These are phyloP conservation scores for Trididemnum nubilum DNA, from an alignment of 23 tunicate species.

Conservation along the genomic window DNA sequence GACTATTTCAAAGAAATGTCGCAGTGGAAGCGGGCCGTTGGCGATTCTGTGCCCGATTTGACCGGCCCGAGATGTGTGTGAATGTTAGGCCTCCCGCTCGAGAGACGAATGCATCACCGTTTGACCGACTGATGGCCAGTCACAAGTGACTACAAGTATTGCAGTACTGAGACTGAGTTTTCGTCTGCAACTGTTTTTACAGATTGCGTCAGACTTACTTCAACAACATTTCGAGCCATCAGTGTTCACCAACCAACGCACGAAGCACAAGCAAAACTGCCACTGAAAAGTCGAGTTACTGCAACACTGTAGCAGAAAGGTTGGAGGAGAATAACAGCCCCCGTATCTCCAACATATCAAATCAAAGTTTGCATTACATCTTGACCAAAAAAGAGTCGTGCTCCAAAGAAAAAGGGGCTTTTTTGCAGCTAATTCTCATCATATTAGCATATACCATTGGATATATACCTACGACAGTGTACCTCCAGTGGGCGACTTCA, in stretches of 20 bases:
- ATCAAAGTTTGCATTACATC: background rate
- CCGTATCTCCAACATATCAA: background rate
- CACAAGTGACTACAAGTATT: no score
- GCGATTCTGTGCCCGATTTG: no score
- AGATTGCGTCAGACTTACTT: background rate
- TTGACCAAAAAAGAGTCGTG: background rate
- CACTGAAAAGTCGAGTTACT: no score
- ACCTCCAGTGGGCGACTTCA: constrained; percentile 51
- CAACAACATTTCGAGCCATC: background rate
- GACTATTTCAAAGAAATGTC: no score
- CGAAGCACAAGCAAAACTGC: no score
- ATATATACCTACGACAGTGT: constrained; percentile 55
- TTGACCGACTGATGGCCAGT: no score
- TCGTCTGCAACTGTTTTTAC: background rate
- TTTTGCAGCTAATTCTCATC: constrained; percentile 45
- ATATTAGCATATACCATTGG: constrained; percentile 54
- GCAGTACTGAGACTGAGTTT: no score
- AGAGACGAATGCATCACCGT: no score
- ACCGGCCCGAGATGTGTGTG: no score
- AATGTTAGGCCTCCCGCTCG: no score
- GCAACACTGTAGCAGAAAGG: background rate
- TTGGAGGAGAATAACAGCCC: background rate
- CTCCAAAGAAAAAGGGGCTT: background rate
- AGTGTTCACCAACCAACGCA: background rate
- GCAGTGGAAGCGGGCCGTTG: no score